Percentiles rank a stretch among this genome's conserved stretches.
Conservation (phyloP, 2,113 vertebrate genomes). For the Lepisosteus oculatus region DNA sequence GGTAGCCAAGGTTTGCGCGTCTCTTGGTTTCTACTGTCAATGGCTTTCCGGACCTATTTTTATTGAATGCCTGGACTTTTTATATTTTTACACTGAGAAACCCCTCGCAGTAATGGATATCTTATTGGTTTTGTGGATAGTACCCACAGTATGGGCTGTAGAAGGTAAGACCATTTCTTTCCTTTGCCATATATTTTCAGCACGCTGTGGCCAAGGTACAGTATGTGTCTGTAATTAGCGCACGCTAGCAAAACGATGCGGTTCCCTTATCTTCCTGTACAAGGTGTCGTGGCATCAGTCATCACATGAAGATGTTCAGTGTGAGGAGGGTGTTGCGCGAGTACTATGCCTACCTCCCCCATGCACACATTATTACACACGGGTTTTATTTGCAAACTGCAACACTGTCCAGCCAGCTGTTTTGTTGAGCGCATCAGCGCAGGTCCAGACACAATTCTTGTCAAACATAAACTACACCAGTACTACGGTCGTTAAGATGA, state of each 20-base stretch:
- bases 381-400: too few relatives aligned
- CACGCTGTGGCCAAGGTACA: conserved; percentile 15
- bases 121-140: conserved; percentile 53
- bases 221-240: conserved; percentile 6
- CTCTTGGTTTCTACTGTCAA: conserved; percentile 34
- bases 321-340: too few relatives aligned
- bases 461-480: too few relatives aligned
- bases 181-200: conserved; percentile 4
- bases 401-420: too few relatives aligned
- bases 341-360: too few relatives aligned
- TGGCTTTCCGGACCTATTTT: conserved; percentile 45
- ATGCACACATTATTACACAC: too few relatives aligned
- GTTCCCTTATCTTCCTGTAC: not conserved
- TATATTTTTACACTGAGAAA: conserved; percentile 33
- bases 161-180: conserved; percentile 58
- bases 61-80: conserved; percentile 41
- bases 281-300: not conserved
- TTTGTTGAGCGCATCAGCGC: too few relatives aligned
- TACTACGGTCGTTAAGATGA: too few relatives aligned
- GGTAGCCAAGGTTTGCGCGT: conserved; percentile 24
- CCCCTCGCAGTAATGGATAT: conserved; percentile 46
- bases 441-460: too few relatives aligned
- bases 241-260: not conserved
- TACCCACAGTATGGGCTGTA: conserved; percentile 52
- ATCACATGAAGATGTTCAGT: not conserved